Evolutionary conservation across 2,888 invertebrate genomes (phyloP).

Genomic region (Rapana venosa): DNA sequence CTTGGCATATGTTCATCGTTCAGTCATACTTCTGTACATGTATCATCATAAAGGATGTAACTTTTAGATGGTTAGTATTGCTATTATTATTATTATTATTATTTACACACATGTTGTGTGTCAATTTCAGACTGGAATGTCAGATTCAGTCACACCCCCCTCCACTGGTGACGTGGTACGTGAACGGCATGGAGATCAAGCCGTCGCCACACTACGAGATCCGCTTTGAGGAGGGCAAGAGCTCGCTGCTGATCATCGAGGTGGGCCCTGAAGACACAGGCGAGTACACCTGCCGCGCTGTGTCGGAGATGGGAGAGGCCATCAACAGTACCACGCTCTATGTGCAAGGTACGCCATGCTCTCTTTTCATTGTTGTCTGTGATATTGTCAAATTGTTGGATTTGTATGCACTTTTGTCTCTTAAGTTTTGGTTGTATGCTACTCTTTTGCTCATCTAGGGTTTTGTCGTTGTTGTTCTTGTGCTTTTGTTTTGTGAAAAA

Average conservation of each 20-base stretch:
- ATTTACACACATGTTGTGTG: background rate
- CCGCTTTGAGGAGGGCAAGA: constrained; percentile 69
- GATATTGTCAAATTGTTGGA: too few relatives aligned
- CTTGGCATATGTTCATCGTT: too few relatives aligned
- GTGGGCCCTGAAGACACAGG: constrained; percentile 93
- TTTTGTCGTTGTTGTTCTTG: too few relatives aligned
- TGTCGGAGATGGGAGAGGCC: constrained; percentile 95
- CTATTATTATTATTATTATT: too few relatives aligned
- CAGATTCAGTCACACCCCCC: constrained; percentile 73
- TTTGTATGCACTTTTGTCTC: too few relatives aligned
- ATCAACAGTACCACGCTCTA: constrained; percentile 92
- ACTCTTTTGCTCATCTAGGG: too few relatives aligned
- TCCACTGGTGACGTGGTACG: constrained; percentile 78
- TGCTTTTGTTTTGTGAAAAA: too few relatives aligned
- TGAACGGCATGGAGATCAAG: constrained; percentile 79
- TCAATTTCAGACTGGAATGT: constrained; percentile 71
- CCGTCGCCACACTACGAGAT: constrained; percentile 76
- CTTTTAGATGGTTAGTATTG: too few relatives aligned
- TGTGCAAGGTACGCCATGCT: constrained; percentile 70
- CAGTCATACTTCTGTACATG: too few relatives aligned
- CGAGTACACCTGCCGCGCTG: constrained; percentile 95
- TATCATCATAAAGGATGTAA: too few relatives aligned
- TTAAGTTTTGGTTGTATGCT: too few relatives aligned
- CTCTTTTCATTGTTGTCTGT: too few relatives aligned
- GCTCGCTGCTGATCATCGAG: constrained; percentile 74